Conservation (phyloP, 2,888 invertebrate genomes). For the Heliconius hortense region DNA sequence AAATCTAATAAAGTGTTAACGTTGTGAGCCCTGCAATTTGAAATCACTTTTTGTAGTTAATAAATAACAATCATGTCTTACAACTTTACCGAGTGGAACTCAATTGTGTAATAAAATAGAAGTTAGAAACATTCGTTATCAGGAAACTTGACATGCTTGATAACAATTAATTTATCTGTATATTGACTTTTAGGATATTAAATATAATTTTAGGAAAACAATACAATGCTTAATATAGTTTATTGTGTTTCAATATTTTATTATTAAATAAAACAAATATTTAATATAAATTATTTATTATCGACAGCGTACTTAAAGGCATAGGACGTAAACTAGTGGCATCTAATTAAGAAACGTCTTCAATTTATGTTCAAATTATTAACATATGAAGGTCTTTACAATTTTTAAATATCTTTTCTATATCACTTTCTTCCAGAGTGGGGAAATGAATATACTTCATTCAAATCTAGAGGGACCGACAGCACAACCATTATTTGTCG, state of each 20-base stretch:
- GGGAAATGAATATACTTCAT: too few relatives aligned
- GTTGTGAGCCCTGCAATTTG: constrained; percentile 74
- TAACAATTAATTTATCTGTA: constrained; percentile 70
- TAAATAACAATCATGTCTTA: constrained; percentile 37
- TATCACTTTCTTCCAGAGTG: too few relatives aligned
- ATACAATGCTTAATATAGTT: not conserved
- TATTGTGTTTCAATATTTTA: not conserved
- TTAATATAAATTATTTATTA: not conserved
- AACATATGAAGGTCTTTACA: too few relatives aligned
- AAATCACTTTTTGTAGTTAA: constrained; percentile 3
- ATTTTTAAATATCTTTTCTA: too few relatives aligned
- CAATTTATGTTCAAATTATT: too few relatives aligned
- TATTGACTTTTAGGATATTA: constrained; percentile 46
- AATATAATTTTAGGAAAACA: not conserved
- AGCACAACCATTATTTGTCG: too few relatives aligned
- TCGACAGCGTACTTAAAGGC: not conserved
- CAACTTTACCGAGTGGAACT: constrained; percentile 51
- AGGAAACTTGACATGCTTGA: constrained; percentile 70
- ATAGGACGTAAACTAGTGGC: too few relatives aligned
- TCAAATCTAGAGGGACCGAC: too few relatives aligned
- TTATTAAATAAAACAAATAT: not conserved
- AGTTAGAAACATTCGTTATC: constrained; percentile 64
- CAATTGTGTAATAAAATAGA: constrained; percentile 62
- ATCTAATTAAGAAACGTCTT: too few relatives aligned
- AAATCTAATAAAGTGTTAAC: constrained; percentile 81